phyloP scores from a whole-genome alignment of 2,888 invertebrate species.

The Stenoptilia bipunctidactyla region DNA sequence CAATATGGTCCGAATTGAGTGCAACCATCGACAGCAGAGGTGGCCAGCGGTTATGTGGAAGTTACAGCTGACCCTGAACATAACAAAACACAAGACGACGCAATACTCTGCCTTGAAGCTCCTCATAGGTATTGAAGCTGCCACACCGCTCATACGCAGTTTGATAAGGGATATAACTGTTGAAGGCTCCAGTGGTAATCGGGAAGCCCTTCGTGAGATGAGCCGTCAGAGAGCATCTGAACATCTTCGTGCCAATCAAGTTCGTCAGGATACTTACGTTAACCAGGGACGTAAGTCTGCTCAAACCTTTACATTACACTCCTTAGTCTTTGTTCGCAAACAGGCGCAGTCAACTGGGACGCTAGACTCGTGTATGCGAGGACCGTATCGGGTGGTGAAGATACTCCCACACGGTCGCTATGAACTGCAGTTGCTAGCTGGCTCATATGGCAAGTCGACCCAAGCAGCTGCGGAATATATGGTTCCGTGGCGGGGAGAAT shows the following conservation, averaged over 20 bases:
- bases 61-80: too few relatives aligned
- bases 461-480: conserved; percentile 4
- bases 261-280: neutral
- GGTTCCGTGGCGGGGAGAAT: too few relatives aligned
- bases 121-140: neutral
- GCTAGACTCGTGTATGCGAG: too few relatives aligned
- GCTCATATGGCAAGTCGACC: neutral
- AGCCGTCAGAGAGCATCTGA: neutral
- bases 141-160: neutral
- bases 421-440: neutral
- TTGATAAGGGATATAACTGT: neutral
- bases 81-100: too few relatives aligned
- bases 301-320: neutral
- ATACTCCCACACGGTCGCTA: neutral
- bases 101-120: neutral
- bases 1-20: too few relatives aligned
- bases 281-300: neutral
- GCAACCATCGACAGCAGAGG: too few relatives aligned
- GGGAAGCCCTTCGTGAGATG: neutral
- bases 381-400: too few relatives aligned
- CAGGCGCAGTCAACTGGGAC: too few relatives aligned
- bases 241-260: neutral
- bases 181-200: neutral
- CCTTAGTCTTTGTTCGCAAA: neutral
- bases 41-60: too few relatives aligned